Conservation (phyloP, 1,140 invertebrate species). For the Amyelois transitella region DNA sequence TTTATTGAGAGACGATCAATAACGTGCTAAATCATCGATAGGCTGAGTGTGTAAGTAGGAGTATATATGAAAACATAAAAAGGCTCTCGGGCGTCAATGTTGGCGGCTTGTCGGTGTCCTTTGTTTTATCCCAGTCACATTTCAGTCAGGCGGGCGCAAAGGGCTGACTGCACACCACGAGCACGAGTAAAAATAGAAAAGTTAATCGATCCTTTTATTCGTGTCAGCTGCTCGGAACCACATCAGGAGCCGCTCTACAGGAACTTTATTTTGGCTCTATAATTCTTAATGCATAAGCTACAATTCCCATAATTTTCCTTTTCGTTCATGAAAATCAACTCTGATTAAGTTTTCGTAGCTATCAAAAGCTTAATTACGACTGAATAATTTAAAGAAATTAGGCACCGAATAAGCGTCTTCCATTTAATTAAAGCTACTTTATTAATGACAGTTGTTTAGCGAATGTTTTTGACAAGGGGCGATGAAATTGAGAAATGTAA, state of each 20-base stretch:
- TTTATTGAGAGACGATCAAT: background rate
- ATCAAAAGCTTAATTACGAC: background rate
- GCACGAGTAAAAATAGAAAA: conserved; percentile 64
- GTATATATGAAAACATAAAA: conserved; percentile 32
- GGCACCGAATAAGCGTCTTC: conserved; percentile 1
- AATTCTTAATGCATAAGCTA: background rate
- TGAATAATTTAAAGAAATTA: background rate
- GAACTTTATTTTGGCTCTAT: conserved; percentile 15
- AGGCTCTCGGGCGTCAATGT: conserved; percentile 34
- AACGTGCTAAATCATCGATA: background rate
- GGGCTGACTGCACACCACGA: conserved; percentile 23
- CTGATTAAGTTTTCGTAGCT: background rate
- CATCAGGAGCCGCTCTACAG: conserved; percentile 38
- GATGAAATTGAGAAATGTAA: conserved; percentile 6
- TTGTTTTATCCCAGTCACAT: conserved; percentile 41
- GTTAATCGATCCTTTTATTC: conserved; percentile 69
- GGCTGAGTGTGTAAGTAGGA: background rate
- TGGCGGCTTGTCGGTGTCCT: conserved; percentile 22
- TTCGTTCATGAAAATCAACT: background rate
- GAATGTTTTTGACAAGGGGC: conserved; percentile 14
- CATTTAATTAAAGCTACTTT: conserved; percentile 3
- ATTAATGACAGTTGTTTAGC: conserved; percentile 23
- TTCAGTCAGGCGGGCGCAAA: conserved; percentile 16
- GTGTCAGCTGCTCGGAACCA: conserved; percentile 61
- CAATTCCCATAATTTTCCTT: background rate